Evolutionary conservation across 2,888 invertebrate species (phyloP), one percentile per base, ranked within the genome.

Genomic region (Thera britannica): DNA sequence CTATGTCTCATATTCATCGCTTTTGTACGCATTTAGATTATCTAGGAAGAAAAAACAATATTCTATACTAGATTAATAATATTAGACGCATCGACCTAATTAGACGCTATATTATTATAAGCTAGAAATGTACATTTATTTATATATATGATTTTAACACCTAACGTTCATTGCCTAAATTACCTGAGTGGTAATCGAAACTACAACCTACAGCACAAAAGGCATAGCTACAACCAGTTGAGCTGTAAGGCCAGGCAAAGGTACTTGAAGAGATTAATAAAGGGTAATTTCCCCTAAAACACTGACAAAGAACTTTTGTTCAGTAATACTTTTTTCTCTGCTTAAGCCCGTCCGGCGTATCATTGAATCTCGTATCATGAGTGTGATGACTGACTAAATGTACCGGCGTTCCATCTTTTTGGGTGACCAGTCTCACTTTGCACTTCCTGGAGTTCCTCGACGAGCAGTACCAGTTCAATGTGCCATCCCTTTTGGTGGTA

Each of bases 401-500:
- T 6, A 70, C 8, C 1, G 68, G 60, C 0, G 58, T 12, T 35
- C 72, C 70, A 36, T 77, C 69, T 35, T 51, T 44, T 66, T 82
- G 80, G 0, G 86, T 84, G 2, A 80, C 68, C 7, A 84, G 72
- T 46, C 77, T 83, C n/a, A 78, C 88, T 72, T 77, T 86, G 41
- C 88, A 88, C 34, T 77, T 74, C 48, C 67, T 80, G 0, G 85
- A 83, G 58, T 81, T 84, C 55, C 86, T 79, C 5, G 85, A 83
- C 0, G 88, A 84, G 61, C 88, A 88, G 70, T 84, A 86, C 88
- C 87, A 88, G 68, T 83, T 86, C 2, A 80, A 76, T 36, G 75
- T 70, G 2, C 75, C 71, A 8, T 79, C 81, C 56, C 72, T 79
- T 56, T 79, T 82, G 5, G 77, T 66, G 2, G 74, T 62, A 65